Base-by-base conservation (phyloP, 2,888 invertebrate genomes). In the Galeruca laticollis region DNA sequence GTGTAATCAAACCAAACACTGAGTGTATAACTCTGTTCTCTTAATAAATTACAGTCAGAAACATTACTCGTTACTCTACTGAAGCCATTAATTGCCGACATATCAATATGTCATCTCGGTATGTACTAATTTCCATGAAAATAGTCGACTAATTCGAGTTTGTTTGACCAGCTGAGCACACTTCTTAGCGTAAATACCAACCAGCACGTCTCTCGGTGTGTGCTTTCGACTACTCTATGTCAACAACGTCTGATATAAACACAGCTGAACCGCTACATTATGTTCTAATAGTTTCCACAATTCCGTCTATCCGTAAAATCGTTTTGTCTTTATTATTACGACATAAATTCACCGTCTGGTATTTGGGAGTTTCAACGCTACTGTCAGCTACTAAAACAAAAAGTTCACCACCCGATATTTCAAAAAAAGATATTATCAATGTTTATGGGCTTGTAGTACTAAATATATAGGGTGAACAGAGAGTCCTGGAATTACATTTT, bases 121-220 rank as follows among this genome's bases (percentile, higher is more conserved):
- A 59, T 51, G 51, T 60, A 66, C 59, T 66, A 66, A 66, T 66
- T 66, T 66, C 59, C 59, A 60, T 66, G 51, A 65, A 60, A 70
- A 62, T 70, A 67, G 57, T 49, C 49, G 33, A 70, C 66, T 67
- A 66, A 70, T 68, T 76, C 70, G 72, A 71, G 73, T 56, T 72
- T 77, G 75, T 79, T 77, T 78, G 77, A 77, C 78, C 81, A 81
- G 81, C 81, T 81, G 81, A 80, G 78, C 79, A 78, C 77, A 80
- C 81, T 79, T 79, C 78, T 78, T 77, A 77, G 77, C 77, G 77
- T 77, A 81, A 81, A 81, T 78, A 81, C 73, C 61, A 71, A 73
- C 74, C 74, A 77, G 77, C 78, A 80, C 79, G 78, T 77, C 75
- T 72, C 70, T 68, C 68, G 70, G 68, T 73, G 26, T 26, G 26